A percentile compares a stretch with the other conserved stretches of the same genome.
These are phyloP conservation scores for Galemys pyrenaicus DNA, from an alignment of 2,113 vertebrate genomes.

Conservation along the genomic window DNA sequence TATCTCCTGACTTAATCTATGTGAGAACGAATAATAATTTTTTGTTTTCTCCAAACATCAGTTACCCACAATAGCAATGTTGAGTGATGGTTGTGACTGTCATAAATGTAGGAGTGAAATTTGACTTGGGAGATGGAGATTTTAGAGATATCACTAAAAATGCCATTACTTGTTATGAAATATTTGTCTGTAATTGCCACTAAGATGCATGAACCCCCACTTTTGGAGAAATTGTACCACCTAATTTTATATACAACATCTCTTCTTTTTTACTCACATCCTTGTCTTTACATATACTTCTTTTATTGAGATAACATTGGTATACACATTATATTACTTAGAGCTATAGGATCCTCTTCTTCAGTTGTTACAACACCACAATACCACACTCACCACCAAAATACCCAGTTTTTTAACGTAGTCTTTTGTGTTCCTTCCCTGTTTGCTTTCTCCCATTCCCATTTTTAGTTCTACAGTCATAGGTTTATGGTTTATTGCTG, in stretches of 20 bases:
- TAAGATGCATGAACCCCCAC: accelerated
- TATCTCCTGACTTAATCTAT: not conserved
- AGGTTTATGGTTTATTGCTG: no score
- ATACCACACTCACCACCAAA: no score
- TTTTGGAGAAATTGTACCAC: not conserved
- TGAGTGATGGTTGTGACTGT: not conserved
- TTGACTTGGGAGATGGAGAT: not conserved
- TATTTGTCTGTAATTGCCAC: not conserved
- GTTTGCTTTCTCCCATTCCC: no score
- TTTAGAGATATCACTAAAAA: not conserved
- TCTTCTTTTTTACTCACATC: not conserved
- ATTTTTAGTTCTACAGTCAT: no score
- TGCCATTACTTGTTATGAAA: not conserved
- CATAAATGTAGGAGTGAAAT: not conserved
- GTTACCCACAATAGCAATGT: not conserved
- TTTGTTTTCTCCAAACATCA: not conserved
- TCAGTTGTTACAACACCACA: no score
- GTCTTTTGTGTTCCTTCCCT: no score
- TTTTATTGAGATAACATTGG: no score
- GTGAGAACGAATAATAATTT: not conserved
- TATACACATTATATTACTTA: no score
- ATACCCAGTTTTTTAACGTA: no score
- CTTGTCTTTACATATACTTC: no score
- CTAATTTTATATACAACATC: not conserved
- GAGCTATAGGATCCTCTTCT: no score